These are phyloP conservation scores for Antechinus flavipes DNA, from an alignment of 2,113 vertebrate species.

Conservation along the genomic window DNA sequence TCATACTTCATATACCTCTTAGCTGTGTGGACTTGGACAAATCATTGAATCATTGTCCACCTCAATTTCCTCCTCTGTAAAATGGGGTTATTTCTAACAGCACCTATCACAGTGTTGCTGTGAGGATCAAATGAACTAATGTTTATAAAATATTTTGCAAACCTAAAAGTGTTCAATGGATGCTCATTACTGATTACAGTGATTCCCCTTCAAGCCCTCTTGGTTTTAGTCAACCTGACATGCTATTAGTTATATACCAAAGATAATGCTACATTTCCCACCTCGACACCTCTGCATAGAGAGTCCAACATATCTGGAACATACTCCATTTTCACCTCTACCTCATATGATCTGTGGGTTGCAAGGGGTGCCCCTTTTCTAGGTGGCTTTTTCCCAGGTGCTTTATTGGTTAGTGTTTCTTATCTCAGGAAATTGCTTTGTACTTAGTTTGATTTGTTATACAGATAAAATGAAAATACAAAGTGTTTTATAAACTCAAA, in stretches of 20 bases:
- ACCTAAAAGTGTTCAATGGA: neutral
- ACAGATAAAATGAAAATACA: neutral
- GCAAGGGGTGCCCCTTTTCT: neutral
- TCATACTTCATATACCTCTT: neutral
- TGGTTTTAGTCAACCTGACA: neutral
- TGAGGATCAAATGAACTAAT: neutral
- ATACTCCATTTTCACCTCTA: neutral
- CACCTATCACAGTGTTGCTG: neutral
- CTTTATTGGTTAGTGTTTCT: neutral
- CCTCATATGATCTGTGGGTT: neutral
- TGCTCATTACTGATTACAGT: neutral
- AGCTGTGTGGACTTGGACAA: neutral
- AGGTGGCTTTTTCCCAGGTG: neutral
- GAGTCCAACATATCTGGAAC: neutral
- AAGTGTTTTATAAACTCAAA: neutral
- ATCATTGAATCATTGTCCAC: neutral
- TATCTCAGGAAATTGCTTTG: neutral
- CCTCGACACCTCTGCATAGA: neutral
- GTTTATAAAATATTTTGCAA: neutral
- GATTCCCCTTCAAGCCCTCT: neutral
- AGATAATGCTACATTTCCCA: neutral
- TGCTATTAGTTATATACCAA: neutral
- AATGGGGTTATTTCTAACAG: neutral
- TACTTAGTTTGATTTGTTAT: neutral
- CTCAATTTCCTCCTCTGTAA: neutral